phyloP scores from a whole-genome alignment of 2,888 invertebrate species.

The Drosophila yooni region DNA sequence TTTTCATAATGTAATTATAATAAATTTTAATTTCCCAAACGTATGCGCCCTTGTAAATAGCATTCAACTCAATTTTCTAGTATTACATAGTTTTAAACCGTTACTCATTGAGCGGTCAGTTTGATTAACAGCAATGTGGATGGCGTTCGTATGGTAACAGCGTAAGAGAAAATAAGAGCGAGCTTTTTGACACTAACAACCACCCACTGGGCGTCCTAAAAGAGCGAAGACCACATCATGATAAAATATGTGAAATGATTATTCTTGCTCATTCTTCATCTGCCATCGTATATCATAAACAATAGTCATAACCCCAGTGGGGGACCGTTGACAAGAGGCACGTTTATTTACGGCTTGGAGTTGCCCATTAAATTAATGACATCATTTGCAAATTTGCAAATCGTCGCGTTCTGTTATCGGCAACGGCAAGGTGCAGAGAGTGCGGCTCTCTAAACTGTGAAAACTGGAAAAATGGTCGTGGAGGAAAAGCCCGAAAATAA shows the following conservation, averaged over 20 bases:
- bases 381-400: conserved; percentile 66
- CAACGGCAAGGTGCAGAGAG: conserved; percentile 21
- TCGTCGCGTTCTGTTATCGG: conserved; percentile 62
- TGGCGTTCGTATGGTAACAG: conserved; percentile 56
- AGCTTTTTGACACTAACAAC: conserved; percentile 41
- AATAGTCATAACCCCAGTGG: conserved; percentile 33
- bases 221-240: background rate
- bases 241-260: conserved; percentile 20
- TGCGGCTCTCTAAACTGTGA: conserved; percentile 29
- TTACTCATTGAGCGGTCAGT: background rate
- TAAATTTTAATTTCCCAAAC: background rate
- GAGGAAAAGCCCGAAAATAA: conserved; percentile 28
- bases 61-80: background rate
- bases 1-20: background rate
- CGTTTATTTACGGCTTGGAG: conserved; percentile 1
- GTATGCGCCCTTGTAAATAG: background rate
- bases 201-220: background rate
- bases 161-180: conserved; percentile 59
- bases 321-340: conserved; percentile 13
- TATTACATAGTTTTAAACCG: conserved; percentile 6
- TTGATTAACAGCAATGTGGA: conserved; percentile 63
- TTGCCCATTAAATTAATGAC: conserved; percentile 57
- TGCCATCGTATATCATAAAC: conserved; percentile 48
- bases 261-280: conserved; percentile 26
- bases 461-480: conserved; percentile 31